phyloP scores from a whole-genome alignment of 2,888 invertebrate genomes.

The Drosophila formosana region DNA sequence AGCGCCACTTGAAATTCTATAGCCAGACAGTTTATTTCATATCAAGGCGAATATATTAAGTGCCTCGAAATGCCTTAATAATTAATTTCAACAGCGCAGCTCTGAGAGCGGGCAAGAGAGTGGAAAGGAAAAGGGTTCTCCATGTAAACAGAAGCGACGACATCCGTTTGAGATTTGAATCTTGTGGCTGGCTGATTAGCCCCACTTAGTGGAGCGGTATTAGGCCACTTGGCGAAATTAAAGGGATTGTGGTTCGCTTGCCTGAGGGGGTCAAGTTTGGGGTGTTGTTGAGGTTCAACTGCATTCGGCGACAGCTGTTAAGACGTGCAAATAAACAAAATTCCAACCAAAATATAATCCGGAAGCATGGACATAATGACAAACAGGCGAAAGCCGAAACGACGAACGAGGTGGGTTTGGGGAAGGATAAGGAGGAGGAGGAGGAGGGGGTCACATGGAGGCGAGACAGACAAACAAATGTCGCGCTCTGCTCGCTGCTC shows the following conservation, averaged over 20 bases:
- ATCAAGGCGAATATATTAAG: conserved; percentile 30
- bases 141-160: conserved; percentile 62
- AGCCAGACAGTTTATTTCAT: conserved; percentile 54
- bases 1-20: conserved; percentile 22
- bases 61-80: conserved; percentile 55
- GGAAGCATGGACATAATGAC: conserved; percentile 76
- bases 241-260: conserved; percentile 52
- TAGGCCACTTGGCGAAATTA: conserved; percentile 78
- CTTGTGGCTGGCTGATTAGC: conserved; percentile 74
- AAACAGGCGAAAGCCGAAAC: conserved; percentile 56
- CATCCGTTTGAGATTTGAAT: conserved; percentile 78
- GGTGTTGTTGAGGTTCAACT: conserved; percentile 4
- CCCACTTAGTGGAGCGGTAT: conserved; percentile 76
- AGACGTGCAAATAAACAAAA: conserved; percentile 75
- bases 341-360: conserved; percentile 75
- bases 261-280: conserved; percentile 1
- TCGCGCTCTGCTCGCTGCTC: conserved; percentile 31
- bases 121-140: conserved; percentile 1
- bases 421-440: not conserved
- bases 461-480: conserved; percentile 67
- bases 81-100: conserved; percentile 50
- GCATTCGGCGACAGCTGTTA: conserved; percentile 68
- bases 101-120: not conserved
- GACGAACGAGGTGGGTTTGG: not conserved
- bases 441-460: not conserved